These are phyloP conservation scores for Nemapogon koenigi DNA, from an alignment of 2,888 invertebrate genomes.

Conservation along the genomic window DNA sequence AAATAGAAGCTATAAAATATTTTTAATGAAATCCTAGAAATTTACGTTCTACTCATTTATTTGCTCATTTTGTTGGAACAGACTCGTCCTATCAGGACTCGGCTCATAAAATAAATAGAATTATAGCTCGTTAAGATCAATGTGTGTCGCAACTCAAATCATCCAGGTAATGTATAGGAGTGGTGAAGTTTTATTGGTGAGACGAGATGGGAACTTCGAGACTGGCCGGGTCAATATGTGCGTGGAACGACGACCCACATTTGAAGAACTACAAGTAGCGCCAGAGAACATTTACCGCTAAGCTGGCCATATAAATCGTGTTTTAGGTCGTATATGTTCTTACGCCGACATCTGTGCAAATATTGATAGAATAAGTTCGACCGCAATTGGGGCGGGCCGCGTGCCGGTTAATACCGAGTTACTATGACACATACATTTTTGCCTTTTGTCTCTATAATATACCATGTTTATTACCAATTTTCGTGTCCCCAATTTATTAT, in stretches of 20 bases:
- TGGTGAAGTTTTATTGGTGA: too few species aligned
- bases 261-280: constrained; percentile 62
- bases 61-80: neutral
- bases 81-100: neutral
- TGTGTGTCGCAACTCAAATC: too few species aligned
- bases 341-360: constrained; percentile 63
- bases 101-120: neutral
- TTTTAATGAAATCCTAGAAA: constrained; percentile 20
- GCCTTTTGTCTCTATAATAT: too few species aligned
- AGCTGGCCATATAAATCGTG: constrained; percentile 62
- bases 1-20: constrained; percentile 29
- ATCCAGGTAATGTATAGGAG: too few species aligned
- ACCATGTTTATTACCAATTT: too few species aligned
- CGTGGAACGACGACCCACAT: constrained; percentile 60
- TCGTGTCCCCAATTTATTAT: too few species aligned
- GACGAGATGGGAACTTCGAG: constrained; percentile 3
- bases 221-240: constrained; percentile 43
- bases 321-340: constrained; percentile 64
- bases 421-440: too few species aligned
- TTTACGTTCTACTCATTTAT: neutral
- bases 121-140: neutral
- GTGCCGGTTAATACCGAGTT: too few species aligned
- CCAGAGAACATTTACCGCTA: constrained; percentile 64
- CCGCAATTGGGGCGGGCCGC: constrained; percentile 33
- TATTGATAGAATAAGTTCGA: constrained; percentile 63